Evolutionary conservation across 2,888 invertebrate genomes (phyloP).

Genomic region (Chrysodeixis includens): DNA sequence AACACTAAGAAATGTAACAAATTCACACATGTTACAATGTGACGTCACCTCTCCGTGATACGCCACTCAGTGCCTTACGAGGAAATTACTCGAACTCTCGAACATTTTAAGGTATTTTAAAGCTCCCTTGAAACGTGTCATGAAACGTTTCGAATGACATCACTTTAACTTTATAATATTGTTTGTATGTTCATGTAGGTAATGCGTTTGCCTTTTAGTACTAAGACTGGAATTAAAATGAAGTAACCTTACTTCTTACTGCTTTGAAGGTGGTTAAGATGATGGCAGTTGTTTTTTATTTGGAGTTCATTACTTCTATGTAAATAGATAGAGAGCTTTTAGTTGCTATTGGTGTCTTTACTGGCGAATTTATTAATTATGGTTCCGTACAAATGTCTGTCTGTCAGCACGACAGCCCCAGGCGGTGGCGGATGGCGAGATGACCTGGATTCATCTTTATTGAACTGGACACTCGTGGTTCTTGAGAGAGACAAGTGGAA

Average conservation of each 20-base stretch:
- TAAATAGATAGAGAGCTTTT: too few species aligned
- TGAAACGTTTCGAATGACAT: conserved; percentile 70
- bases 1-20: conserved; percentile 43
- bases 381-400: too few species aligned
- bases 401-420: too few species aligned
- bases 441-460: too few species aligned
- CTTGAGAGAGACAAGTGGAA: too few species aligned
- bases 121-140: conserved; percentile 70
- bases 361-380: too few species aligned
- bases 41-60: conserved; percentile 61
- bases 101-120: conserved; percentile 73
- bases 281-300: not conserved
- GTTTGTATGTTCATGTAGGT: conserved; percentile 30
- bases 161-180: conserved; percentile 69
- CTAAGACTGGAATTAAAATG: not conserved
- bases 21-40: conserved; percentile 56
- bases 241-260: not conserved
- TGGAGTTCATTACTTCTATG: too few species aligned
- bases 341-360: too few species aligned
- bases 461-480: too few species aligned
- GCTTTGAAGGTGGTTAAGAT: too few species aligned
- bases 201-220: conserved; percentile 43
- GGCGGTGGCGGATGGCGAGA: too few species aligned
- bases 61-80: conserved; percentile 60
- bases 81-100: conserved; percentile 69